Evolutionary conservation across 1,140 invertebrate species (phyloP).

Genomic region (Temnothorax longispinosus): DNA sequence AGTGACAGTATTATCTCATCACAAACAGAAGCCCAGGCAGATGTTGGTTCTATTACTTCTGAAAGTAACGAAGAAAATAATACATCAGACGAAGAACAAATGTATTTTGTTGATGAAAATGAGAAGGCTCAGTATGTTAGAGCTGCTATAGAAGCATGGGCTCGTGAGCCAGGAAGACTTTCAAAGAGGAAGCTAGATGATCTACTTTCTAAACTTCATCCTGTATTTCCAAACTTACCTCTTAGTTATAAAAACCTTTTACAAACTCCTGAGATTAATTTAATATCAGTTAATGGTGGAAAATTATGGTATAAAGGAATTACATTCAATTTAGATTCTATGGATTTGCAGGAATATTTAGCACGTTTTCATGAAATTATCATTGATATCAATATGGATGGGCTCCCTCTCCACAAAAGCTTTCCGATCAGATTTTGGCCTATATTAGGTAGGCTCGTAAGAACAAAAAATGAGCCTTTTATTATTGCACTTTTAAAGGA

Average conservation of each 20-base stretch:
- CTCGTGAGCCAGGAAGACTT: neutral
- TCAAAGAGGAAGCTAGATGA: neutral
- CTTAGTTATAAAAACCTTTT: neutral
- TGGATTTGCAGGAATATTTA: neutral
- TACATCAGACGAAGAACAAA: neutral
- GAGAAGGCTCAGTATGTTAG: neutral
- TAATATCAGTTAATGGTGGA: neutral
- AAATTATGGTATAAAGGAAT: neutral
- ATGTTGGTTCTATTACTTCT: neutral
- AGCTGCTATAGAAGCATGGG: neutral
- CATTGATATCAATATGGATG: neutral
- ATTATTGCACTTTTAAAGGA: neutral
- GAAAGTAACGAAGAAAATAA: neutral
- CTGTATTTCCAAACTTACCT: conserved; percentile 3
- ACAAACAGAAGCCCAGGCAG: neutral
- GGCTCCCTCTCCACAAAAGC: neutral
- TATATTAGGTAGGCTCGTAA: neutral
- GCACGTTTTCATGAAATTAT: neutral
- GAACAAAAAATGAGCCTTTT: neutral
- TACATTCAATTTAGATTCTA: neutral
- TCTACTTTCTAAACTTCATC: neutral
- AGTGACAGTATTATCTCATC: neutral
- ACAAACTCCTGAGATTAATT: neutral
- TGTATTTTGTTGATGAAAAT: neutral
- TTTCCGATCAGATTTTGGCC: neutral